A percentile compares a stretch with the other conserved stretches of the same genome.
Conservation (phyloP, 2,888 invertebrate genomes). For the Xylota segnis region DNA sequence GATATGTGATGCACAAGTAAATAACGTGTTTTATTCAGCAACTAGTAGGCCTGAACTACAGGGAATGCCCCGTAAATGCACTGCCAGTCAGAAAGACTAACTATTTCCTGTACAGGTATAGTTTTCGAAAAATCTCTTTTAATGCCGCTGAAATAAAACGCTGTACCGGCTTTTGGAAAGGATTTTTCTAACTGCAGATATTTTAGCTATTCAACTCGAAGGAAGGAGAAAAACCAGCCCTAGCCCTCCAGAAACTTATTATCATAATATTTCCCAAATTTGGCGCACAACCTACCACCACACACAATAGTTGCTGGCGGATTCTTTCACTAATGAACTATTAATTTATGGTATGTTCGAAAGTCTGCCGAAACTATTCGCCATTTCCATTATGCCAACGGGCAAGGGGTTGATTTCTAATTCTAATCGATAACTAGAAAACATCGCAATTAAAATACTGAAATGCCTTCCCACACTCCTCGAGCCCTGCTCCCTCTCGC, state of each 20-base stretch:
- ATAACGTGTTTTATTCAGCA: too few relatives aligned
- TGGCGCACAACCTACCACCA: constrained; percentile 29
- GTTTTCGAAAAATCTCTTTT: too few relatives aligned
- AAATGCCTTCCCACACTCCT: constrained; percentile 55
- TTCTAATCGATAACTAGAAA: constrained; percentile 77
- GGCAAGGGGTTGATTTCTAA: constrained; percentile 71
- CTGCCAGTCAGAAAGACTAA: too few relatives aligned
- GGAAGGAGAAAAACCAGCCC: too few relatives aligned
- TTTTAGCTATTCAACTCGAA: too few relatives aligned
- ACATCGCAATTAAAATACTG: constrained; percentile 76
- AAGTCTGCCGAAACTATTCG: constrained; percentile 64
- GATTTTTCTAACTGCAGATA: too few relatives aligned
- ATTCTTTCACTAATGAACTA: constrained; percentile 71
- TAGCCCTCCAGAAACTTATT: not conserved
- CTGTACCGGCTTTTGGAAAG: too few relatives aligned
- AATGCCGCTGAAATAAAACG: too few relatives aligned
- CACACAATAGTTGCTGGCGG: constrained; percentile 38
- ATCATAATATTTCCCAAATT: not conserved
- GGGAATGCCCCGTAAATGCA: too few relatives aligned
- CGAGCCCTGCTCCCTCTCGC: not conserved
- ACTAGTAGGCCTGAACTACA: too few relatives aligned
- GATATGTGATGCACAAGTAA: too few relatives aligned
- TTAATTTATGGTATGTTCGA: constrained; percentile 62
- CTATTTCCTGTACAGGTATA: too few relatives aligned
- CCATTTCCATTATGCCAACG: constrained; percentile 61